phyloP scores from a whole-genome alignment of 2,797 vertebrate genomes.

The Scomberomorus guttatus region DNA sequence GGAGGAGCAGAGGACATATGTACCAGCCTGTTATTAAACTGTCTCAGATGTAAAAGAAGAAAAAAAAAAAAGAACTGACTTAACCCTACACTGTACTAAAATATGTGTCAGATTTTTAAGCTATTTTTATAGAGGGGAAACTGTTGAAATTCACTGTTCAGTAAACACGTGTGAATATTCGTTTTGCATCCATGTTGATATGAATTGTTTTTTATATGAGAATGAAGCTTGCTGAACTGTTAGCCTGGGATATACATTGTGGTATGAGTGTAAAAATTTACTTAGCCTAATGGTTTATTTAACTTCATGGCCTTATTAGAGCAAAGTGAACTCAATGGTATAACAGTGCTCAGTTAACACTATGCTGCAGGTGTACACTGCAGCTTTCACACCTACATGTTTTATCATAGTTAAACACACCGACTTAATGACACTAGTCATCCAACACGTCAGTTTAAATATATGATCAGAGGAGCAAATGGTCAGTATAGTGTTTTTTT shows the following conservation, averaged over 20 bases:
- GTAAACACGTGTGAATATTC: conserved; percentile 79
- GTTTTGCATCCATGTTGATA: conserved; percentile 80
- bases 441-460: conserved; percentile 18
- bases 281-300: conserved; percentile 63
- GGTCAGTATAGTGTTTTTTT: conserved; percentile 14
- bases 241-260: conserved; percentile 69
- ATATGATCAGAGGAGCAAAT: conserved; percentile 35
- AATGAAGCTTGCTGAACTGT: conserved; percentile 79
- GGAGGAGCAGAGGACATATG: conserved; percentile 69
- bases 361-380: conserved; percentile 48
- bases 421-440: conserved; percentile 8
- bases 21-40: conserved; percentile 73
- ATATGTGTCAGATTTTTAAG: conserved; percentile 86
- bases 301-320: conserved; percentile 75
- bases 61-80: conserved; percentile 57
- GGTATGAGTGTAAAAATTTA: conserved; percentile 60
- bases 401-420: conserved; percentile 34
- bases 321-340: conserved; percentile 57
- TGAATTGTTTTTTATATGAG: conserved; percentile 75
- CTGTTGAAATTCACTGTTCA: conserved; percentile 79
- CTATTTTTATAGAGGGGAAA: conserved; percentile 87
- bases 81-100: conserved; percentile 82
- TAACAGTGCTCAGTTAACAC: conserved; percentile 55
- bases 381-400: conserved; percentile 47
- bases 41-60: conserved; percentile 74